Evolutionary conservation across 2,888 invertebrate genomes (phyloP).

Genomic region (Tortricodes alternella): DNA sequence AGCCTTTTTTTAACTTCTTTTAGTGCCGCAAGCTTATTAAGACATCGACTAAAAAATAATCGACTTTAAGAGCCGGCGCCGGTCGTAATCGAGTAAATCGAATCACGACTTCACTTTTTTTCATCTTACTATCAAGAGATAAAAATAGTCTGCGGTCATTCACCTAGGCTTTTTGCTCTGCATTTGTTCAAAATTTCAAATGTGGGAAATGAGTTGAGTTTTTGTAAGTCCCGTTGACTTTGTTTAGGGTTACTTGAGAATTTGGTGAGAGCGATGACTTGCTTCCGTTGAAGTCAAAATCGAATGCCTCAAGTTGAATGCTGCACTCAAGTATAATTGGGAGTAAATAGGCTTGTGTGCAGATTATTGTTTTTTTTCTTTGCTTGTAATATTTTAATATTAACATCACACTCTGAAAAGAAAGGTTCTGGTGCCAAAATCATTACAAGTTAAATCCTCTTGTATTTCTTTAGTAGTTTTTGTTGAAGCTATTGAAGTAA

Average conservation of each 20-base stretch:
- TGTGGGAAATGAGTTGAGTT: conserved; percentile 25
- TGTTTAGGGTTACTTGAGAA: conserved; percentile 25
- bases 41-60: conserved; percentile 49
- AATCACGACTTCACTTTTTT: conserved; percentile 54
- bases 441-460: too few relatives aligned
- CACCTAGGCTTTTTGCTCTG: conserved; percentile 48
- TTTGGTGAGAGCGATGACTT: conserved; percentile 12
- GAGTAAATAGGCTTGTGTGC: too few relatives aligned
- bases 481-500: too few relatives aligned
- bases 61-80: conserved; percentile 41
- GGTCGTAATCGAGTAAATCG: conserved; percentile 58
- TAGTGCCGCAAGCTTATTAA: background rate
- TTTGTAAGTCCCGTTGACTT: conserved; percentile 40
- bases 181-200: conserved; percentile 30
- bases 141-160: conserved; percentile 59
- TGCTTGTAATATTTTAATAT: too few relatives aligned
- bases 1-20: too few relatives aligned
- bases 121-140: conserved; percentile 43
- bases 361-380: too few relatives aligned
- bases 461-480: too few relatives aligned
- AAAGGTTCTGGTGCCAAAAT: too few relatives aligned
- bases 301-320: background rate
- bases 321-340: too few relatives aligned
- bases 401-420: too few relatives aligned
- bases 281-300: background rate